phyloP scores from a whole-genome alignment of 1,140 invertebrate genomes.

The Atta colombica region DNA sequence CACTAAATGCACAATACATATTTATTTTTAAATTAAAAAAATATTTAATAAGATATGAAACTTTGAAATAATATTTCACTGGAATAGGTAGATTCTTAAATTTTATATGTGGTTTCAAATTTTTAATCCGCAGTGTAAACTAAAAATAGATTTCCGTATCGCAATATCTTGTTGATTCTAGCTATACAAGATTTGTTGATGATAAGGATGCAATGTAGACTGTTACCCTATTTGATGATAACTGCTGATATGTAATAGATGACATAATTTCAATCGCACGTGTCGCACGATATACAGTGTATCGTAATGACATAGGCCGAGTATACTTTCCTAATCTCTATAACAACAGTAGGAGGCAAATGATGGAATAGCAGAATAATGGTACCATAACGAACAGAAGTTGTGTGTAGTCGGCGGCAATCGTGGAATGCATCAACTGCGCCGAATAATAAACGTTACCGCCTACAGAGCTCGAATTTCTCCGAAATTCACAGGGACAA shows the following conservation, averaged over 20 bases:
- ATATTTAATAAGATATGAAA: no score
- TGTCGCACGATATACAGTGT: background rate
- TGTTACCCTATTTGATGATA: background rate
- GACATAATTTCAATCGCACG: slow-evolving; percentile 29
- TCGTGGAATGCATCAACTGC: slow-evolving; percentile 51
- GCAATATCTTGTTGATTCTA: background rate
- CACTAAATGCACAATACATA: no score
- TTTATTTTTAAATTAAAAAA: no score
- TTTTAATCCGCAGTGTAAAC: background rate
- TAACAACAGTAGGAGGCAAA: slow-evolving; percentile 37
- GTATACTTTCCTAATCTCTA: slow-evolving; percentile 9
- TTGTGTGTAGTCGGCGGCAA: slow-evolving; percentile 46
- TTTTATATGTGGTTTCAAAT: no score
- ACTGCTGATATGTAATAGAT: slow-evolving; percentile 14
- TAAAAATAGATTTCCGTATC: background rate
- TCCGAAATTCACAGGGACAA: slow-evolving; percentile 58
- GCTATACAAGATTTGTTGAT: background rate
- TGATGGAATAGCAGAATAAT: slow-evolving; percentile 28
- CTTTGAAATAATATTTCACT: no score
- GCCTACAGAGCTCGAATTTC: slow-evolving; percentile 44
- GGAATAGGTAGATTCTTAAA: no score
- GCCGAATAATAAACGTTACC: slow-evolving; percentile 59
- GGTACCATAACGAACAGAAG: slow-evolving; percentile 36
- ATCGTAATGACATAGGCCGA: background rate
- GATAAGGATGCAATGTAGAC: background rate